Percentiles rank a stretch among this genome's conserved stretches.
Conservation (phyloP, 1,140 invertebrate genomes). For the Diploscapter pachys region DNA sequence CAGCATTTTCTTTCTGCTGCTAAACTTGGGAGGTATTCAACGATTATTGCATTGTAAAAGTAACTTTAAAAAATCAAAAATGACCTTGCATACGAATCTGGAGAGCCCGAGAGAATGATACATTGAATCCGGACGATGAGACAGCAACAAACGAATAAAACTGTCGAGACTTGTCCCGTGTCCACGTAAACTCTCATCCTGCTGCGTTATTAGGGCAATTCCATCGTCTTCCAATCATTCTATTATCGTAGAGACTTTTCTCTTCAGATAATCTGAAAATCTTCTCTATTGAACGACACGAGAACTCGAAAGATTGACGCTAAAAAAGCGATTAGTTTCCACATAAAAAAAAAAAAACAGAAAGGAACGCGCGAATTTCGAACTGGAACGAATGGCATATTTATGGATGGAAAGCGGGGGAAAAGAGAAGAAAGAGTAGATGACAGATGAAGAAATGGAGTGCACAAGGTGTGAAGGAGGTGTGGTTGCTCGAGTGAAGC, state of each 20-base stretch:
- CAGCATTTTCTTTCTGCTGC: too few species aligned
- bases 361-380: background rate
- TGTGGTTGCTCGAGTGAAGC: background rate
- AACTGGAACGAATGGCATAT: background rate
- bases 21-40: too few species aligned
- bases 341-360: background rate
- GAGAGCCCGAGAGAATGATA: slow-evolving; percentile 44
- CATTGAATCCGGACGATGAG: background rate
- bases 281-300: background rate
- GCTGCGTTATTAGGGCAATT: background rate
- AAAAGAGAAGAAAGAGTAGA: background rate
- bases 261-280: background rate
- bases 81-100: slow-evolving; percentile 49
- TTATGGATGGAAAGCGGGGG: background rate
- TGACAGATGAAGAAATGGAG: background rate
- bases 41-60: too few species aligned
- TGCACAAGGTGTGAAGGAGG: background rate
- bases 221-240: background rate
- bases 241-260: background rate
- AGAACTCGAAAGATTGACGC: background rate
- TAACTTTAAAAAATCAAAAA: background rate
- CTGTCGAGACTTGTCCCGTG: too few species aligned
- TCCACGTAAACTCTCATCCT: too few species aligned
- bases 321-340: background rate
- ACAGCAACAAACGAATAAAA: background rate